Percentiles rank a stretch among this genome's conserved stretches.
Conservation (phyloP, 2,113 vertebrate species). For the Pycnonotus jocosus region DNA sequence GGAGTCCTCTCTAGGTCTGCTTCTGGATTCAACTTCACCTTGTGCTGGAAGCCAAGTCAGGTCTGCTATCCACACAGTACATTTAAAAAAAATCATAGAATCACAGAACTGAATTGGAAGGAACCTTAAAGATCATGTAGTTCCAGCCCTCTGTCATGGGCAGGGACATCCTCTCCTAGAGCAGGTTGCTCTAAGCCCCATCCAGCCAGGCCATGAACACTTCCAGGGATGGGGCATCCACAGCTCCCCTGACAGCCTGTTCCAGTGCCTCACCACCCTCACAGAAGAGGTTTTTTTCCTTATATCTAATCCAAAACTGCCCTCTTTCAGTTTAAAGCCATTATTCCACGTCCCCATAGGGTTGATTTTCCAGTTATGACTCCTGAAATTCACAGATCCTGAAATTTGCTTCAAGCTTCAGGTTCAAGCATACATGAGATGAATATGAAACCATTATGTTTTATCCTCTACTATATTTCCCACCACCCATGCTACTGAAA, state of each 20-base stretch:
- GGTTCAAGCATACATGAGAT: background rate
- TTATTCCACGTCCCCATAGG: background rate
- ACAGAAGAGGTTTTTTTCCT: background rate
- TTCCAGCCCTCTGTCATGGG: background rate
- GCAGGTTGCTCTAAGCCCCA: background rate
- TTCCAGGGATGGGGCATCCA: background rate
- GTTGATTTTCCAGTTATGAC: rapidly evolving
- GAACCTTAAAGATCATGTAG: background rate
- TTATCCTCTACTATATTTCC: background rate
- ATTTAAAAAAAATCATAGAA: background rate
- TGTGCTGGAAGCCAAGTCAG: background rate
- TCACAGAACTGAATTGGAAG: background rate
- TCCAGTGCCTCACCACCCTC: background rate
- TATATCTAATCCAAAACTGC: background rate
- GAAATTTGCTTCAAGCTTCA: background rate
- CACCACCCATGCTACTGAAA: background rate
- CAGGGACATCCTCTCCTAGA: background rate
- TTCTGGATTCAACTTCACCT: background rate
- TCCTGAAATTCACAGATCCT: background rate
- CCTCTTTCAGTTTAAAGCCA: background rate
- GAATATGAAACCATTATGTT: background rate
- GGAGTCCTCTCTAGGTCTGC: background rate
- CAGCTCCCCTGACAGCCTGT: background rate
- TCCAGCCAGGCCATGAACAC: background rate
- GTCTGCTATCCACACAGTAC: background rate